Conservation (phyloP, 1,140 invertebrate genomes). For the Colletes gigas region DNA sequence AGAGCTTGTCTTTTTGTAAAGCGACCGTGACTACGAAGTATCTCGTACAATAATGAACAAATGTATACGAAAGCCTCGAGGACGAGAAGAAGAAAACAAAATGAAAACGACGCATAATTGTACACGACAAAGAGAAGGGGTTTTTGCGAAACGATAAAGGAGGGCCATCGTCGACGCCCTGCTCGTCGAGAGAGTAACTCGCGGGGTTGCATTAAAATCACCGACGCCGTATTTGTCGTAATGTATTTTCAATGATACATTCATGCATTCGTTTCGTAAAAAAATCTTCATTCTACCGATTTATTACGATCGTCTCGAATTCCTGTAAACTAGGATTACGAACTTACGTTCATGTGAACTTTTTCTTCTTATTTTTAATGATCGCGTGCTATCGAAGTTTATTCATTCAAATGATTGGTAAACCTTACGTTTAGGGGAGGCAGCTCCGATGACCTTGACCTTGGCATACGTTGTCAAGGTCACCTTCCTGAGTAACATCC, state of each 20-base stretch:
- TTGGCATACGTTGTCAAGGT: too few relatives aligned
- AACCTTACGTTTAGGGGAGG: too few relatives aligned
- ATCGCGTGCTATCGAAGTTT: too few relatives aligned
- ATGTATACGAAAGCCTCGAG: constrained; percentile 48
- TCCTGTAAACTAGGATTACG: too few relatives aligned
- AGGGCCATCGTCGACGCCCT: neutral
- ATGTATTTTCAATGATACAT: neutral
- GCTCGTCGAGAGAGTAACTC: neutral
- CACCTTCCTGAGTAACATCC: too few relatives aligned
- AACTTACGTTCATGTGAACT: too few relatives aligned
- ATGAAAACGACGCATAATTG: constrained; percentile 49
- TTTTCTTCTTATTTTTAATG: too few relatives aligned
- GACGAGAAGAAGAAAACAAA: constrained; percentile 6
- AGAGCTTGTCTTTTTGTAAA: neutral
- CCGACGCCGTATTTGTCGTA: neutral
- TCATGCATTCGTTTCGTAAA: neutral
- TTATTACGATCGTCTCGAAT: too few relatives aligned
- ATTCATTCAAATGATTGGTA: too few relatives aligned
- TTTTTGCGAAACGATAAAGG: constrained; percentile 32
- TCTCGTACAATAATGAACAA: constrained; percentile 21
- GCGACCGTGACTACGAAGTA: neutral
- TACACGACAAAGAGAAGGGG: constrained; percentile 52
- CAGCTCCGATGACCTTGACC: too few relatives aligned
- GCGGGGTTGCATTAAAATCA: neutral
- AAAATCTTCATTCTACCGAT: neutral